These are phyloP conservation scores for Manis pentadactyla DNA, from an alignment of 2,797 vertebrate species.

Conservation along the genomic window DNA sequence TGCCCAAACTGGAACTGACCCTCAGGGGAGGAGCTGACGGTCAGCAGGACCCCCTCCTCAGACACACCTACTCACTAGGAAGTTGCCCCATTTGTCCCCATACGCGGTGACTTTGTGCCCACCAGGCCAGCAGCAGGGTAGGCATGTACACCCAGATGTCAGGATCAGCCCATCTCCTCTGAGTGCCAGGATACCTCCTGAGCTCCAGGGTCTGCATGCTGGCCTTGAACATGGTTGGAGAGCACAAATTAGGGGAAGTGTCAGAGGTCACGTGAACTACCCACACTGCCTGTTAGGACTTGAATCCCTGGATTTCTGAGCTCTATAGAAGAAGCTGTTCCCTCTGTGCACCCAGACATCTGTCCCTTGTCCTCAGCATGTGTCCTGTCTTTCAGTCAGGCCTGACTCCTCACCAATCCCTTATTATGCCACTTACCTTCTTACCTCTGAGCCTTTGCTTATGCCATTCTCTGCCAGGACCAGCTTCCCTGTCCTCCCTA, in stretches of 20 bases:
- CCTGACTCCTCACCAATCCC: background rate
- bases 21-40: background rate
- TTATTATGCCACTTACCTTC: no score
- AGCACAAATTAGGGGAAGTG: background rate
- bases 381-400: background rate
- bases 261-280: background rate
- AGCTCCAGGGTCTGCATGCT: conserved; percentile 90
- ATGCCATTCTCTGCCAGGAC: background rate
- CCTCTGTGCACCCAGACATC: background rate
- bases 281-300: background rate
- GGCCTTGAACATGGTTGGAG: conserved; percentile 92
- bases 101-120: background rate
- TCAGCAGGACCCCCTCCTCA: accelerated
- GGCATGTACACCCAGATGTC: conserved; percentile 86
- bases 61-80: accelerated
- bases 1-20: background rate
- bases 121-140: background rate
- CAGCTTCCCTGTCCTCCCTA: background rate
- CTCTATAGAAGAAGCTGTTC: background rate
- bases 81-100: no score
- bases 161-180: conserved; percentile 93
- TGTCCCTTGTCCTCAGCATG: background rate
- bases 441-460: background rate
- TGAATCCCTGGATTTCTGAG: background rate
- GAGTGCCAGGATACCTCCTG: conserved; percentile 90